Evolutionary conservation across 2,888 invertebrate species (phyloP).

Genomic region (Hedychridium roseum): DNA sequence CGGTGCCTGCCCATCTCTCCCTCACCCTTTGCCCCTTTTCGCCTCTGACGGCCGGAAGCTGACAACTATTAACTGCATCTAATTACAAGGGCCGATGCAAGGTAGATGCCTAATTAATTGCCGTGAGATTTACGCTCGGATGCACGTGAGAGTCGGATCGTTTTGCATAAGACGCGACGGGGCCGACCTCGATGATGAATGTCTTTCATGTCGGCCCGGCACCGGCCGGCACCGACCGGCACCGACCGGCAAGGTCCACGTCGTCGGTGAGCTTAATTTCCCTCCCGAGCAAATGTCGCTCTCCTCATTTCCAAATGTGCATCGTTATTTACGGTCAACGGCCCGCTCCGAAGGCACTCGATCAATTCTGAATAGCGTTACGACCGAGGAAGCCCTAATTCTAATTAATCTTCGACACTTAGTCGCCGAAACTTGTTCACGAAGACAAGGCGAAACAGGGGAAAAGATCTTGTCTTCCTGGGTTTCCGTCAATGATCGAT

Average conservation of each 20-base stretch:
- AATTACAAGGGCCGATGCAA: slow-evolving; percentile 60
- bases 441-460: no score
- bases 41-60: no score
- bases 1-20: slow-evolving; percentile 36
- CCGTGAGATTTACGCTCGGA: slow-evolving; percentile 57
- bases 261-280: neutral
- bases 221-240: no score
- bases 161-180: slow-evolving; percentile 54
- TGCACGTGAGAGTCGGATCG: slow-evolving; percentile 53
- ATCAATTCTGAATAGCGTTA: no score
- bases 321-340: neutral
- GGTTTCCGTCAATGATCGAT: no score
- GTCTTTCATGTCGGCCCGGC: slow-evolving; percentile 33
- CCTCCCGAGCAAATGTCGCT: neutral
- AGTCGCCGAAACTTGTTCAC: no score
- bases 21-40: no score
- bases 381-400: no score
- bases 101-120: slow-evolving; percentile 62
- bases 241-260: no score
- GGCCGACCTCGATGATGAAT: slow-evolving; percentile 40
- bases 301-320: neutral
- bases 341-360: neutral
- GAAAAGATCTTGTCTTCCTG: no score
- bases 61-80: slow-evolving; percentile 62
- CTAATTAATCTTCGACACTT: no score